Base-by-base conservation (phyloP, 1,140 invertebrate species). In the Drosophila bocqueti region DNA sequence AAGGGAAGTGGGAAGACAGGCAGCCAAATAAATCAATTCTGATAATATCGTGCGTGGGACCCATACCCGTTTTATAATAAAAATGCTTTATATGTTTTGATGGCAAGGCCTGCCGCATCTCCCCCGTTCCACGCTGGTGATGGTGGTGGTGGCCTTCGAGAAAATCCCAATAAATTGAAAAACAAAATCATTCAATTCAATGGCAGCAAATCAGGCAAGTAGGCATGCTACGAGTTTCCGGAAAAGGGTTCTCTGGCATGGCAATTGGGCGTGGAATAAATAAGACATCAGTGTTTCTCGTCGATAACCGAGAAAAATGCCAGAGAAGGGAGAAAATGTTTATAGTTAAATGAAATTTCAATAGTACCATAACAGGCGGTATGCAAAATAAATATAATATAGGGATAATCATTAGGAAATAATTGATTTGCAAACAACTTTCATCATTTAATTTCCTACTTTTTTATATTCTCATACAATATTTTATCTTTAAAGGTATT, bases 151-250 rank as follows among this genome's bases (percentile, higher is more conserved):
- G 34, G 49, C 26, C 74, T 60, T 66, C 68, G 49, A 71, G 69
- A 49, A 81, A 89, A 89, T 91, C 85, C 85, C 81, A 89, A 89
- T 89, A 89, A 89, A 89, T 89, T 89, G 85, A 89, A 90, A 90
- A 89, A 90, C 86, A 85, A 89, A 90, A 90, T 90, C 84, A 89
- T 89, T 89, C 84, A 89, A 90, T 89, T 84, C 81, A 81, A 87
- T 85, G 84, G 85, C 78, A 59, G 62, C 84, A 85, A 90, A 81
- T 90, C 81, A 81, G 74, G 85, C 84, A 58, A 73, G 78, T 72
- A 72, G 84, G 62, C 73, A 46, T 62, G 76, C 52, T 38, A 16
- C 34, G 54, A 40, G 58, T 58, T 68, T 82, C 45, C 59, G 18
- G 38, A 57, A 72, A 83, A 77, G 67, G 84, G 67, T 68, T 75